phyloP scores from a whole-genome alignment of 2,113 vertebrate genomes.

The Alces alces region DNA sequence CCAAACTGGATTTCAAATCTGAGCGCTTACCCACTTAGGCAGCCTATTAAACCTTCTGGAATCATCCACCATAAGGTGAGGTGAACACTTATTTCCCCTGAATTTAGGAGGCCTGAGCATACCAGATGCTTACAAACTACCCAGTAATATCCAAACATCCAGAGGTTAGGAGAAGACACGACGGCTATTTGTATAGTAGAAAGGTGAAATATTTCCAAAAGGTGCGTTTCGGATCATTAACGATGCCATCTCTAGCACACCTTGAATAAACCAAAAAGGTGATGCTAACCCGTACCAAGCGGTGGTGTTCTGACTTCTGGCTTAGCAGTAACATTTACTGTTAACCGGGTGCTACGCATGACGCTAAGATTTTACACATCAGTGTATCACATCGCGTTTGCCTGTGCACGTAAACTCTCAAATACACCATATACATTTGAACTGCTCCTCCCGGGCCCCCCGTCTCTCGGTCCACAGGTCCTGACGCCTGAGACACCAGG shows the following conservation, averaged over 20 bases:
- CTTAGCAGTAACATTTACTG: neutral
- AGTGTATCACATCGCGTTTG: neutral
- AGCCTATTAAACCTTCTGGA: neutral
- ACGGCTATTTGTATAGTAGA: accelerated
- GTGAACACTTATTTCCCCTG: neutral
- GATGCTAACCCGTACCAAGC: neutral
- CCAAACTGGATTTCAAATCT: neutral
- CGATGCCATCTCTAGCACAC: neutral
- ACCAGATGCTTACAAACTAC: neutral
- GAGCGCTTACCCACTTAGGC: neutral
- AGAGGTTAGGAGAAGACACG: neutral
- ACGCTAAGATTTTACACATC: neutral
- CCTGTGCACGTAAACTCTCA: neutral
- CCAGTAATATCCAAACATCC: neutral
- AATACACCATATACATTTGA: neutral
- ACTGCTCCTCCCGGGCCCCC: accelerated
- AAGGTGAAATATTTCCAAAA: neutral
- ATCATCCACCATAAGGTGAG: neutral
- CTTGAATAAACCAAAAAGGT: neutral
- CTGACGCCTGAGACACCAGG: neutral
- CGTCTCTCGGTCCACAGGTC: neutral
- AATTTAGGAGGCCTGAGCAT: neutral
- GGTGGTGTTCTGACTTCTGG: neutral
- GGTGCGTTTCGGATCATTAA: neutral
- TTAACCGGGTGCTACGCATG: neutral